A percentile compares a stretch with the other conserved stretches of the same genome.
Evolutionary conservation across 2,113 vertebrate species (phyloP).

Genomic region (Emberiza fucata): DNA sequence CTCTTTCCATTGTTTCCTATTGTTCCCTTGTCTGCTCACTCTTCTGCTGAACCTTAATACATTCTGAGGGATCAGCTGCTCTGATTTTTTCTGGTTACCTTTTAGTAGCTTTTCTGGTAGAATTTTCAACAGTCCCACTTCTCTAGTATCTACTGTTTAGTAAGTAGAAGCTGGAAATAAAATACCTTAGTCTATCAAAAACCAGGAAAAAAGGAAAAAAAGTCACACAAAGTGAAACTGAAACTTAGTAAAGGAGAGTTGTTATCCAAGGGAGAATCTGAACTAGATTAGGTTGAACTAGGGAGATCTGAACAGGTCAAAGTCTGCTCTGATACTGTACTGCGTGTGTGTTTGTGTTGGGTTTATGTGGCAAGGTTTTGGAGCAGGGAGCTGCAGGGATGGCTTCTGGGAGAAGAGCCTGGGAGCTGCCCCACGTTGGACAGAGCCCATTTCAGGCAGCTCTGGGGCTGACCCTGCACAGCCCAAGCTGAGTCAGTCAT

Average conservation of each 20-base stretch:
- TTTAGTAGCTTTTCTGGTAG: background rate
- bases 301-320: background rate
- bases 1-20: background rate
- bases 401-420: background rate
- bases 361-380: background rate
- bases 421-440: accelerated
- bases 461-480: background rate
- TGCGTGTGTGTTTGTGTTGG: background rate
- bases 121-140: background rate
- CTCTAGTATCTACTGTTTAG: background rate
- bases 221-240: background rate
- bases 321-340: background rate
- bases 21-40: background rate
- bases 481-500: background rate
- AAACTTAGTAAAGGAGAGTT: background rate
- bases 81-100: background rate
- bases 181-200: background rate
- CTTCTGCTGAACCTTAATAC: background rate
- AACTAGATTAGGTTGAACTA: background rate
- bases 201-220: background rate
- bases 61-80: background rate
- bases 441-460: background rate
- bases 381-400: background rate
- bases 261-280: background rate
- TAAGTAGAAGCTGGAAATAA: background rate